Base-by-base conservation (phyloP, 2,888 invertebrate genomes). In the Lepetodrilus schrolli region DNA sequence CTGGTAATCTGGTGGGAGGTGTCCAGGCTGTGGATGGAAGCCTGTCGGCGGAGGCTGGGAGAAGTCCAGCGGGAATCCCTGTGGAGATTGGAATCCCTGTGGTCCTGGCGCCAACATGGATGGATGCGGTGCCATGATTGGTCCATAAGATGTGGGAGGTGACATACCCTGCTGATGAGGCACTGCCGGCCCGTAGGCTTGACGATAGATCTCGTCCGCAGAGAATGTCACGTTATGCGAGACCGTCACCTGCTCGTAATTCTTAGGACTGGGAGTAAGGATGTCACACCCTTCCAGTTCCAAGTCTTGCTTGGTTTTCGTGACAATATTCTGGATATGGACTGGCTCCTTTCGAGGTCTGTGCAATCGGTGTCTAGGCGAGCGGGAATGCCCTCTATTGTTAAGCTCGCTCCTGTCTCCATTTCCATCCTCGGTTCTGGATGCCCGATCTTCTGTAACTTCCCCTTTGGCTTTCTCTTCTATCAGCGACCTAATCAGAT, bases 121-220 rank as follows among this genome's bases (percentile, higher is more conserved):
- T 36, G 50, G 48, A 49, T 34, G 70, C 20, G 34, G 37, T 7
- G 70, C 50, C 37, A 70, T 49, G 10, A 23, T 21, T 49, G 49
- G 70, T 21, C 37, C 36, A 26, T 70, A 50, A 23, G 50, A 70
- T 4, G n/a, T 21, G 36, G 37, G 10, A 13, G 23, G 47, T n/a
- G 48, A 8, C 36, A 43, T 58, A 5, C 26, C 21, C 34, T 30
- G 58, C 30, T 58, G 58, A 2, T 43, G 68, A 23, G 34, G 30
- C 23, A 21, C 26, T 70, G 49, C 73, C 50, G 47, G 26, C 20
- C 80, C 81, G 76, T 78, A 85, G 4, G 87, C 87, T 68, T 88
- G 84, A 8, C 80, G 75, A 74, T 88, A 88, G 51, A 88, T 88
- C 74, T 88, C 85, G 77, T 84, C 82, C 13, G 85, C 78, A n/a